These are phyloP conservation scores for Elephantulus edwardii DNA, from an alignment of 2,113 vertebrate species.

Conservation along the genomic window DNA sequence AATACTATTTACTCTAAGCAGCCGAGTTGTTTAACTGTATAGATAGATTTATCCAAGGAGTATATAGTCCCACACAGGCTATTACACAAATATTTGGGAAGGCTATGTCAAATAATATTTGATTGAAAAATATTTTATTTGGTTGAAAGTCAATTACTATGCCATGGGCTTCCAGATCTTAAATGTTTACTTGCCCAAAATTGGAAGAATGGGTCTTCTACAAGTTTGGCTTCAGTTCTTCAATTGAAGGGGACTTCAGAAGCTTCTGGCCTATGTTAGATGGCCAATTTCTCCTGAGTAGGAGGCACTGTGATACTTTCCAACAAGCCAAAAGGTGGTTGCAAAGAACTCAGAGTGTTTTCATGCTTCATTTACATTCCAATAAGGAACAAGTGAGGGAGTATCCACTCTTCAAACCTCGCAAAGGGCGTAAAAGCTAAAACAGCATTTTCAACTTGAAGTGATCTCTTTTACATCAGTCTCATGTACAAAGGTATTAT, in stretches of 20 bases:
- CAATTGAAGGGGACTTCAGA: conserved; percentile 2
- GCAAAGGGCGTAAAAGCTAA: conserved; percentile 27
- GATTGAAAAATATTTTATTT: conserved; percentile 78
- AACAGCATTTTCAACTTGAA: conserved; percentile 54
- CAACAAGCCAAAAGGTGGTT: neutral
- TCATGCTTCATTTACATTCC: conserved; percentile 55
- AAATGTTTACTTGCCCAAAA: conserved; percentile 71
- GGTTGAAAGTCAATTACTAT: conserved; percentile 72
- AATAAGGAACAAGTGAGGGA: conserved; percentile 51
- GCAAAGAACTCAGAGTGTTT: conserved; percentile 11
- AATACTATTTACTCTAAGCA: conserved; percentile 82
- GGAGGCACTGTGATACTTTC: neutral
- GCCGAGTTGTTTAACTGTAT: conserved; percentile 72
- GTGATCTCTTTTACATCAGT: conserved; percentile 29
- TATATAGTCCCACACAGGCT: conserved; percentile 71
- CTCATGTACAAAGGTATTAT: conserved; percentile 43
- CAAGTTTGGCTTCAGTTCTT: conserved; percentile 45
- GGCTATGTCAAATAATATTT: conserved; percentile 74
- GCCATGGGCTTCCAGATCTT: conserved; percentile 70
- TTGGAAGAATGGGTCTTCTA: conserved; percentile 46
- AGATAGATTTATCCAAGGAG: conserved; percentile 73
- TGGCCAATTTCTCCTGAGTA: conserved; percentile 44
- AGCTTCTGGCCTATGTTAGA: neutral
- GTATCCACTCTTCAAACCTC: neutral
- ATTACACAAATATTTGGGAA: conserved; percentile 78